Evolutionary conservation across 2,888 invertebrate genomes (phyloP).

Genomic region (Scaptomyza reducta): DNA sequence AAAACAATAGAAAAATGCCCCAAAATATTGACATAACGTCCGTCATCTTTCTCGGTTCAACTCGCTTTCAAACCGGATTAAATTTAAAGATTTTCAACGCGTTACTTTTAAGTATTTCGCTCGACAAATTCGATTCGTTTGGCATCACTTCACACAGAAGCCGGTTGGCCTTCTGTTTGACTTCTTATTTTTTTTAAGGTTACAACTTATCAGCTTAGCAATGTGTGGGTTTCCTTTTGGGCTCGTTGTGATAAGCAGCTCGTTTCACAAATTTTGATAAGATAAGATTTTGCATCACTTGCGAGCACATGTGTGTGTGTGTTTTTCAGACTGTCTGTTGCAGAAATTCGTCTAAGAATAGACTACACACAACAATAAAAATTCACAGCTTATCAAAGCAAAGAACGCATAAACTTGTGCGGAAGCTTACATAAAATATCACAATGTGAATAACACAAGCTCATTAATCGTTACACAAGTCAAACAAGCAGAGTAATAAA

Average conservation of each 20-base stretch:
- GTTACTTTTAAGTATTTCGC: not conserved
- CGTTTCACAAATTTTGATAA: constrained; percentile 30
- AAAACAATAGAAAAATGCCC: constrained; percentile 69
- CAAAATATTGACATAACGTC: constrained; percentile 63
- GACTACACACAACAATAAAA: constrained; percentile 5
- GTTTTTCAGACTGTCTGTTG: not conserved
- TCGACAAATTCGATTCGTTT: not conserved
- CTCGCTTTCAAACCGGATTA: too few relatives aligned
- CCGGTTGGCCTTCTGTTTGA: constrained; percentile 38
- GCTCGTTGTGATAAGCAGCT: constrained; percentile 19
- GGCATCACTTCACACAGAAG: constrained; percentile 13
- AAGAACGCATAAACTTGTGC: constrained; percentile 11
- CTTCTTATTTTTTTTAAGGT: not conserved
- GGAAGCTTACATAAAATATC: constrained; percentile 28
- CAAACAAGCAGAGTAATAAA: constrained; percentile 22
- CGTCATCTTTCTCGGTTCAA: constrained; percentile 56
- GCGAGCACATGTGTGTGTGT: constrained; percentile 2
- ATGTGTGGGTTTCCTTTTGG: constrained; percentile 3
- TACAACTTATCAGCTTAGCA: constrained; percentile 36
- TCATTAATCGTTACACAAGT: constrained; percentile 48
- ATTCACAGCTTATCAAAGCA: constrained; percentile 9
- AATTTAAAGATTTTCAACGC: too few relatives aligned
- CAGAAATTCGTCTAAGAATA: constrained; percentile 23
- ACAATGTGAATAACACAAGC: constrained; percentile 25
- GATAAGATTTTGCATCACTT: constrained; percentile 52